Conservation (phyloP, 2,888 invertebrate genomes). For the Eustalomyia histrio region DNA sequence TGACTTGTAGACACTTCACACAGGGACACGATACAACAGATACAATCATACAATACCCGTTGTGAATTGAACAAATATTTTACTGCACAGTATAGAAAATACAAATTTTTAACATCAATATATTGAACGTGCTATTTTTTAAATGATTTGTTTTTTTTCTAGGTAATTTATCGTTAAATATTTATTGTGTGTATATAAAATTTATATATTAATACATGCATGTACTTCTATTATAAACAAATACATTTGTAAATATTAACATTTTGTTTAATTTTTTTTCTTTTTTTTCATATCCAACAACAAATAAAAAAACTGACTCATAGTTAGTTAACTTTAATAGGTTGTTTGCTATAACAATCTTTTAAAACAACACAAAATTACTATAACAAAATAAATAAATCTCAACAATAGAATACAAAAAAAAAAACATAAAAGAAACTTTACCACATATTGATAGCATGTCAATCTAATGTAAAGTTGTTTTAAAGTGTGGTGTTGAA, state of each 20-base stretch:
- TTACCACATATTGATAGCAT: conserved; percentile 39
- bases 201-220: not conserved
- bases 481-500: conserved; percentile 7
- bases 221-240: not conserved
- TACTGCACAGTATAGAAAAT: not conserved
- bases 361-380: conserved; percentile 35
- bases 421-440: conserved; percentile 35
- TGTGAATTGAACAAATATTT: no score
- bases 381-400: conserved; percentile 41
- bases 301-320: conserved; percentile 53
- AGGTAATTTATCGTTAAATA: not conserved
- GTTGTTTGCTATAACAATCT: conserved; percentile 23
- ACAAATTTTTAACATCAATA: not conserved
- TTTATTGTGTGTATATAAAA: not conserved
- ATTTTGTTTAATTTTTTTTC: conserved; percentile 8
- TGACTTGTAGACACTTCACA: no score
- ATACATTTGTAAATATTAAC: conserved; percentile 7
- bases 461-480: conserved; percentile 41
- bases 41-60: no score
- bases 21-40: no score
- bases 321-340: conserved; percentile 36
- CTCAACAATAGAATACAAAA: conserved; percentile 2
- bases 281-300: not conserved
- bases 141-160: conserved; percentile 2
- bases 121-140: conserved; percentile 7